Evolutionary conservation across 2,113 vertebrate species (phyloP), one percentile per base, ranked within the genome.

Genomic region (Lates calcarifer): DNA sequence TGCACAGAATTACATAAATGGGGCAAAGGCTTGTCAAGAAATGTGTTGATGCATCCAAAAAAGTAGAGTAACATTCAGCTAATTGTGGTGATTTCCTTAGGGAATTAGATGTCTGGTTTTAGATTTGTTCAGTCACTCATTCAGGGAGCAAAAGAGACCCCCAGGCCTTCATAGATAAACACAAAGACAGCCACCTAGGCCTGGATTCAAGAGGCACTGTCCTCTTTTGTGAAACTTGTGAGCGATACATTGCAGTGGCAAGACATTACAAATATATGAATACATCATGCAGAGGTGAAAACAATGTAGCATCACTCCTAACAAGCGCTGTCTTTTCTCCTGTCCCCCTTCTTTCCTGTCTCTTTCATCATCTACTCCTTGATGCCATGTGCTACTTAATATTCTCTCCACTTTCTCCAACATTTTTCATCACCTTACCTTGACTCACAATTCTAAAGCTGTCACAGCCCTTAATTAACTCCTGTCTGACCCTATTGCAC

Each of bases 221-320:
- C 62, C 74, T 84, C 64, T 58, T 75, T 26, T 60, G 41, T 70
- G 82, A 84, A 74, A 84, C 62, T 37, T 47, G 14, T 74, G 68
- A 84, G 68, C 28, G 69, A 68, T 63, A 78, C 70, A 39, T 28
- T 83, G 83, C 77, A 78, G 72, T 77, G 79, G 69, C 81, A 88
- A 84, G 56, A 91, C 82, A 86, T 71, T 79, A 85, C 66, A 88
- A 37, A 63, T 67, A 72, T 56, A 83, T 79, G 70, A 84, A 86
- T 49, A 85, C 60, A 88, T 87, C 91, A 87, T 93, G 91, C 92
- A 92, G 81, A 69, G 72, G 66, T 84, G 76, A 90, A 84, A 87
- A 90, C 63, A 65, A 83, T 35, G 57, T 26, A 68, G 63, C 71
- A 49, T 86, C 60, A 53, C 28, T 70, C 62, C 37, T 29, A 64